Conservation (phyloP, 2,888 invertebrate species). For the Lithophane leautieri region DNA sequence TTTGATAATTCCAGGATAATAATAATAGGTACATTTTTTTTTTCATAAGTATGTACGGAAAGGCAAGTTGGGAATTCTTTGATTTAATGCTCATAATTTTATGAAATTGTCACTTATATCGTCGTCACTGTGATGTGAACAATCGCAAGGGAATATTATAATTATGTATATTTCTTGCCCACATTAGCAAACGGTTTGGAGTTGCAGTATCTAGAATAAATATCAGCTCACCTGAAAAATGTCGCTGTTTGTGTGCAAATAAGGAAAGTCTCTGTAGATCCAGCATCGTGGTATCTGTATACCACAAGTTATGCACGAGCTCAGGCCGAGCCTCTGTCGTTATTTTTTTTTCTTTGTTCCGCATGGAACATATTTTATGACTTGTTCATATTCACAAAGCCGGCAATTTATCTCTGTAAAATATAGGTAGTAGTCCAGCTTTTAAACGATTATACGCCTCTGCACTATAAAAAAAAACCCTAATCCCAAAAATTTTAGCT, state of each 20-base stretch:
- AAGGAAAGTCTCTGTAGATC: neutral
- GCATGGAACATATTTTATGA: slow-evolving; percentile 9
- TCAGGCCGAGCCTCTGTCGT: neutral
- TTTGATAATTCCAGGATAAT: neutral
- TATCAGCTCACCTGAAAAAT: slow-evolving; percentile 12
- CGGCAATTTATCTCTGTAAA: slow-evolving; percentile 2
- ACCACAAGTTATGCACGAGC: slow-evolving; percentile 5
- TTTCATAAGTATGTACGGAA: neutral
- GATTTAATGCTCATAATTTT: neutral
- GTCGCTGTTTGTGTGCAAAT: neutral
- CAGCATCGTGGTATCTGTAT: neutral
- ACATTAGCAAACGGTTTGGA: neutral
- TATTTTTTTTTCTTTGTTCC: slow-evolving; percentile 15
- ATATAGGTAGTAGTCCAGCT: neutral
- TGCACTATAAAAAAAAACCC: neutral
- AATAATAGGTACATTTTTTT: neutral
- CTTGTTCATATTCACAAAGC: slow-evolving; percentile 13
- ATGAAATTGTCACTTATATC: neutral
- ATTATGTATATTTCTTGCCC: neutral
- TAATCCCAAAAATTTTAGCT: neutral
- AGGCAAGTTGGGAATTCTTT: neutral
- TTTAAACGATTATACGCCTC: neutral
- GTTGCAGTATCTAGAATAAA: neutral
- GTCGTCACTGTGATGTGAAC: neutral
- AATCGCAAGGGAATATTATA: neutral